Evolutionary conservation across 2,888 invertebrate species (phyloP).

Genomic region (Blastobasis lacticolella): DNA sequence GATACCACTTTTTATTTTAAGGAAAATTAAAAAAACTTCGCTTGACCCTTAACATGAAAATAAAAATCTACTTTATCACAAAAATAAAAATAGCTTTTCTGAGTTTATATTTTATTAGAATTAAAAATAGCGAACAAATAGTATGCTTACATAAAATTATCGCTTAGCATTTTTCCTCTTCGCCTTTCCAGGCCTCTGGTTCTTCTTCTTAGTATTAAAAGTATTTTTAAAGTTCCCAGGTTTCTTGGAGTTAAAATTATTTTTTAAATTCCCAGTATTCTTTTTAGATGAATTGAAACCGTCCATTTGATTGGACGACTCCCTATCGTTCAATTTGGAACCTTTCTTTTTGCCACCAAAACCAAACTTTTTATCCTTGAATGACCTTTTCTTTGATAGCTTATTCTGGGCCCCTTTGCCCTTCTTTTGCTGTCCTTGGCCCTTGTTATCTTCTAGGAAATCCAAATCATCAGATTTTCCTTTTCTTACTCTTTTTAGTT

Average conservation of each 20-base stretch:
- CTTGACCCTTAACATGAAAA: no score
- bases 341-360: conserved; percentile 97
- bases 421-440: conserved; percentile 32
- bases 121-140: conserved; percentile 4
- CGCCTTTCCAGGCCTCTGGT: conserved; percentile 73
- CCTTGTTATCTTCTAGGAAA: conserved; percentile 81
- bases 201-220: conserved; percentile 41
- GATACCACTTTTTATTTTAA: no score
- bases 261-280: conserved; percentile 21
- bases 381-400: conserved; percentile 67
- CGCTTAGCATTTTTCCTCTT: conserved; percentile 54
- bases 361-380: conserved; percentile 91
- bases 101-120: background rate
- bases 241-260: conserved; percentile 45
- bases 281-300: conserved; percentile 67
- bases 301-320: conserved; percentile 81
- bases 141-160: conserved; percentile 22
- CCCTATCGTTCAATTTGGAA: conserved; percentile 88
- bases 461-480: conserved; percentile 86
- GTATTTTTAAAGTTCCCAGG: conserved; percentile 48
- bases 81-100: no score
- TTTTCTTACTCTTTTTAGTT: conserved; percentile 94
- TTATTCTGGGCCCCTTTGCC: conserved; percentile 45
- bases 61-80: no score
- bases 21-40: no score